phyloP scores from a whole-genome alignment of 2,113 vertebrate species.

The Erythrolamprus reginae region DNA sequence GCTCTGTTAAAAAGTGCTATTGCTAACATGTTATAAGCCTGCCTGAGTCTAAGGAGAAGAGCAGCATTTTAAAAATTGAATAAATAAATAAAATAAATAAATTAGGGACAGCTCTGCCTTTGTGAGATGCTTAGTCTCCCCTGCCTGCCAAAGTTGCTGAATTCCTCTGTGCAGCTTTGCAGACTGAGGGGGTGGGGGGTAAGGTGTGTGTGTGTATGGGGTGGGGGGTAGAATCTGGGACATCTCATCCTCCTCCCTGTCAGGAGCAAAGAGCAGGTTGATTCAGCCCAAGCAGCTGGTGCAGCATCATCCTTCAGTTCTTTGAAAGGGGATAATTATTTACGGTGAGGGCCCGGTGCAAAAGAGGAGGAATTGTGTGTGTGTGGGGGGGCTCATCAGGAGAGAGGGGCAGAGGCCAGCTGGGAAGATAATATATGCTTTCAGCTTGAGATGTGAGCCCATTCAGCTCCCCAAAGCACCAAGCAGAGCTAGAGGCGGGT shows the following conservation, averaged over 20 bases:
- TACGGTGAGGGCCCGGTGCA: neutral
- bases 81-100: too few species aligned
- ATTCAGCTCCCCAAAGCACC: neutral
- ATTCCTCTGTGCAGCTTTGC: neutral
- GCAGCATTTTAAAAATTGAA: too few species aligned
- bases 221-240: too few species aligned
- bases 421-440: neutral
- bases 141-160: neutral
- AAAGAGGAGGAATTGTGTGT: neutral
- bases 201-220: too few species aligned
- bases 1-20: too few species aligned
- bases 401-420: neutral
- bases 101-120: neutral
- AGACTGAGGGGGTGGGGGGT: too few species aligned
- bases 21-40: too few species aligned
- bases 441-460: neutral
- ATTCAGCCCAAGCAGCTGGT: neutral
- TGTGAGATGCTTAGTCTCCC: rapidly evolving
- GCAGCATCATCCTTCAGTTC: neutral
- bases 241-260: neutral
- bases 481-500: neutral
- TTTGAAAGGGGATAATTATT: neutral
- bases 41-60: too few species aligned
- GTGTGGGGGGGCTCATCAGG: neutral
- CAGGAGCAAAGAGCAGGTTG: neutral